Conservation (phyloP, 2,888 invertebrate genomes). For the Scelioninae gen. 2 region DNA sequence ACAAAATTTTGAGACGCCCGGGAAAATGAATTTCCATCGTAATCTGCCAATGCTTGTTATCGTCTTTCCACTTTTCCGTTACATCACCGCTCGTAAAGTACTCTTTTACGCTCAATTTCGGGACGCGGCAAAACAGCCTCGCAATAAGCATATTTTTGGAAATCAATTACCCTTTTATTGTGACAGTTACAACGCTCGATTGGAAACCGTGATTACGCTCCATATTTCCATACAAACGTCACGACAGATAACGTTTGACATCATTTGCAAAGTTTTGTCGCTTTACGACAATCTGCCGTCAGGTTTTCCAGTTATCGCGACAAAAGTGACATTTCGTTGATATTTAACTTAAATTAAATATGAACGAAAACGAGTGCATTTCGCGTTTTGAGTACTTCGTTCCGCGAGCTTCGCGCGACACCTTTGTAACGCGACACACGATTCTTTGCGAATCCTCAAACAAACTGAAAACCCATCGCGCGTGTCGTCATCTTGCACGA, state of each 20-base stretch:
- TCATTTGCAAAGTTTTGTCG: slow-evolving; percentile 22
- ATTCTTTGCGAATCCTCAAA: no score
- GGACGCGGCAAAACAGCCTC: not conserved
- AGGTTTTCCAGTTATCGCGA: slow-evolving; percentile 18
- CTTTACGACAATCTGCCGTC: slow-evolving; percentile 21
- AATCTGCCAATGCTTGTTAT: no score
- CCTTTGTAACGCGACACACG: no score
- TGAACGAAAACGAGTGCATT: slow-evolving; percentile 27
- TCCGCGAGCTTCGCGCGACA: no score
- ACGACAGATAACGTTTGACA: slow-evolving; percentile 37
- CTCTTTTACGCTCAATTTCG: not conserved
- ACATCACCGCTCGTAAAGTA: not conserved
- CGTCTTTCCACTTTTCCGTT: no score
- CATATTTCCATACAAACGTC: slow-evolving; percentile 38
- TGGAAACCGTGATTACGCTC: slow-evolving; percentile 8
- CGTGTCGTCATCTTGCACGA: no score
- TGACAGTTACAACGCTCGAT: slow-evolving; percentile 15
- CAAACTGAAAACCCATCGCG: no score
- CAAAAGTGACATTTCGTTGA: slow-evolving; percentile 21
- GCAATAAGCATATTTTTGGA: slow-evolving; percentile 36
- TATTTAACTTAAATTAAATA: slow-evolving; percentile 36
- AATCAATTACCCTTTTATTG: slow-evolving; percentile 37
- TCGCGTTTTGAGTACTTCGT: slow-evolving; percentile 19
- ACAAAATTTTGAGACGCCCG: not conserved
- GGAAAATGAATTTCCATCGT: no score